A percentile compares a stretch with the other conserved stretches of the same genome.
Evolutionary conservation across 2,113 vertebrate species (phyloP).

Genomic region (Syngnathus scovelli): DNA sequence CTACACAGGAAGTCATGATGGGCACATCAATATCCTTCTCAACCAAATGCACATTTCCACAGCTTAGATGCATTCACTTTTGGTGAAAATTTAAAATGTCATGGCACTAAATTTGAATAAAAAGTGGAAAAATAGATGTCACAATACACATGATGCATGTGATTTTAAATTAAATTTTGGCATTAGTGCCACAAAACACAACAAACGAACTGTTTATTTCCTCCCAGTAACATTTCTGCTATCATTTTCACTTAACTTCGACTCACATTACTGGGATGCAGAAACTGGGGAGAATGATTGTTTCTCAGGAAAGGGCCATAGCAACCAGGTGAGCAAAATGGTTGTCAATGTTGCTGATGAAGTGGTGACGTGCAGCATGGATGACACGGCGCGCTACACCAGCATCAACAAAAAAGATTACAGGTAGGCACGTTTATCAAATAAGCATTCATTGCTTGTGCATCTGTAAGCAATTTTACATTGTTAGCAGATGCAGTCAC

Average conservation of each 20-base stretch:
- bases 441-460: neutral
- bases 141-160: neutral
- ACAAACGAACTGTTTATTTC: neutral
- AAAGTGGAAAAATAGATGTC: neutral
- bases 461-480: neutral
- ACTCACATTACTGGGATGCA: constrained; percentile 91
- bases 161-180: neutral
- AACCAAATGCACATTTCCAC: neutral
- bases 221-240: neutral
- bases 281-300: constrained; percentile 84
- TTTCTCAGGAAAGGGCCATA: constrained; percentile 88
- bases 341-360: constrained; percentile 69
- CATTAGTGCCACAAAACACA: neutral
- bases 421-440: constrained; percentile 70
- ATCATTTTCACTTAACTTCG: constrained; percentile 63
- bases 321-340: constrained; percentile 88
- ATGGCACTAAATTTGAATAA: neutral
- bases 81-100: neutral
- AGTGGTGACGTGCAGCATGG: constrained; percentile 92
- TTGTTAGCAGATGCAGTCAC: neutral
- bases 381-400: constrained; percentile 89
- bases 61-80: neutral
- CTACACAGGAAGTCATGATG: constrained; percentile 93
- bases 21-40: constrained; percentile 97
- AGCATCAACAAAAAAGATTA: constrained; percentile 78